A percentile compares a stretch with the other conserved stretches of the same genome.
Evolutionary conservation across 2,113 vertebrate species (phyloP).

Genomic region (Raja brachyura): DNA sequence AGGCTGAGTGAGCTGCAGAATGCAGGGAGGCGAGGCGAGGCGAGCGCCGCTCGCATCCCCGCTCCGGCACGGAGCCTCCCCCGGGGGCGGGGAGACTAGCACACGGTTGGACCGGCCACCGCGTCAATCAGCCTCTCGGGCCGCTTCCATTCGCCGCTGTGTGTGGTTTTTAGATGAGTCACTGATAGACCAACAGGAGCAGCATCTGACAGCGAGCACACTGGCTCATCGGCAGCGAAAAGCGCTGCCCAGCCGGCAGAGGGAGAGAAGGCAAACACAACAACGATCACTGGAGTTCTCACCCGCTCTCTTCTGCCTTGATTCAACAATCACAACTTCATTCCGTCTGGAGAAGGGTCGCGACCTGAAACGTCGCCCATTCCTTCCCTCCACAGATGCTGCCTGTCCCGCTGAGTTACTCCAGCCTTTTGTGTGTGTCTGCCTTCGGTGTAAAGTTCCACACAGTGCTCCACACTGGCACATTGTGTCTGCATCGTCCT

Average conservation of each 20-base stretch:
- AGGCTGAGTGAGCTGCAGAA: slow-evolving; percentile 17
- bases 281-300: background rate
- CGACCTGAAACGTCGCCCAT: too few species aligned
- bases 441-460: too few species aligned
- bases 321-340: background rate
- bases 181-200: slow-evolving; percentile 14
- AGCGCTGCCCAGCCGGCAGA: background rate
- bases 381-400: too few species aligned
- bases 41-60: slow-evolving; percentile 17
- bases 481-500: background rate
- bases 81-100: background rate
- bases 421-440: too few species aligned
- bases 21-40: background rate
- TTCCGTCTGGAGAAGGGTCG: too few species aligned
- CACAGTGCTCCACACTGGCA: background rate
- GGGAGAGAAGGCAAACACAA: slow-evolving; percentile 1
- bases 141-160: slow-evolving; percentile 24
- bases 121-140: slow-evolving; percentile 6
- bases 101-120: background rate
- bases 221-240: background rate
- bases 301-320: background rate
- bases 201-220: background rate
- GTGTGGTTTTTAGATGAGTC: slow-evolving; percentile 17
- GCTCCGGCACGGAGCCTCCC: background rate
- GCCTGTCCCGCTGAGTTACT: too few species aligned